These are phyloP conservation scores for Bungarus multicinctus DNA, from an alignment of 2,113 vertebrate species.

Conservation along the genomic window DNA sequence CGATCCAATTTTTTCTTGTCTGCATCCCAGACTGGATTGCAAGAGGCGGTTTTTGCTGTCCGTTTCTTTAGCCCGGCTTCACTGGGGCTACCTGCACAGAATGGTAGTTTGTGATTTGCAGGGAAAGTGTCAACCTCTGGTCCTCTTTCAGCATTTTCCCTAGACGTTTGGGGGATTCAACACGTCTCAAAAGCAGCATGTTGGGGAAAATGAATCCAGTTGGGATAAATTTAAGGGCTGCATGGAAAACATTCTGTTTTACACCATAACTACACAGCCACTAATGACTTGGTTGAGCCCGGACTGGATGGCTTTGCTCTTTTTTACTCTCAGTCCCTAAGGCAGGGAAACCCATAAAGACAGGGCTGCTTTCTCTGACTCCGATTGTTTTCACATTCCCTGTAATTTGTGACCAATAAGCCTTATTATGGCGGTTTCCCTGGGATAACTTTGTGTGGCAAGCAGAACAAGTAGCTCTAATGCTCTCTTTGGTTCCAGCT, in stretches of 20 bases:
- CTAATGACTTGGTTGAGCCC: neutral
- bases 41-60: neutral
- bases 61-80: neutral
- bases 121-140: neutral
- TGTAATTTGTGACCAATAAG: conserved; percentile 56
- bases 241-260: neutral
- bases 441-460: conserved; percentile 45
- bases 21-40: neutral
- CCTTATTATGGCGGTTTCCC: conserved; percentile 39
- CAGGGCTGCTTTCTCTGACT: conserved; percentile 55
- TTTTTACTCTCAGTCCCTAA: conserved; percentile 54
- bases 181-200: neutral
- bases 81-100: neutral
- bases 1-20: neutral
- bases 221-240: neutral
- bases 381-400: conserved; percentile 52
- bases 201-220: neutral
- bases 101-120: neutral
- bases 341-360: conserved; percentile 61
- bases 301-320: neutral
- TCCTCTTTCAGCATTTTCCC: neutral
- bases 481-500: conserved; percentile 19
- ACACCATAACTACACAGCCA: conserved; percentile 26
- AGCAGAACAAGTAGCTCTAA: conserved; percentile 47
- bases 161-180: neutral